Percentiles rank a stretch among this genome's conserved stretches.
Conservation (phyloP, 2,113 vertebrate species). For the Myxocyprinus asiaticus region DNA sequence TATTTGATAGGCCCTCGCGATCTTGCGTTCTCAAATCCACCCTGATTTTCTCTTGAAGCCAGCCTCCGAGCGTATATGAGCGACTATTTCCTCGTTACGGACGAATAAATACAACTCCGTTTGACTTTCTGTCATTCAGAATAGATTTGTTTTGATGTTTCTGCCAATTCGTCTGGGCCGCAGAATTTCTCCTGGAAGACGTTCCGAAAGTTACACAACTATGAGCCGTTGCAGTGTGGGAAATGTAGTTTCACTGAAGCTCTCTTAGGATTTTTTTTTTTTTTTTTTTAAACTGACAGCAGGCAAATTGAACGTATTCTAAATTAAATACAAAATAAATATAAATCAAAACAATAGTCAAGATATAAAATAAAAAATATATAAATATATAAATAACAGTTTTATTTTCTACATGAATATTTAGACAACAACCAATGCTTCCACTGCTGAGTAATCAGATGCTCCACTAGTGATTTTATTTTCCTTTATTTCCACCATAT, state of each 20-base stretch:
- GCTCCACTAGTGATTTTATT: too few relatives aligned
- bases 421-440: too few relatives aligned
- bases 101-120: constrained; percentile 34
- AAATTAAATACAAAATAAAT: not conserved
- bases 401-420: too few relatives aligned
- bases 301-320: not conserved
- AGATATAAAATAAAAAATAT: not conserved
- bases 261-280: not conserved
- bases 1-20: constrained; percentile 72
- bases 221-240: constrained; percentile 53
- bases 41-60: constrained; percentile 40
- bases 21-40: constrained; percentile 55
- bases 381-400: too few relatives aligned
- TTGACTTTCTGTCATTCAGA: constrained; percentile 40
- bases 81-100: constrained; percentile 18
- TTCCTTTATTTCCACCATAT: too few relatives aligned
- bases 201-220: constrained; percentile 66
- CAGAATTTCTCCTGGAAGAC: constrained; percentile 63
- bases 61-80: not conserved
- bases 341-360: not conserved
- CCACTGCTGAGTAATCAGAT: too few relatives aligned
- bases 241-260: constrained; percentile 45
- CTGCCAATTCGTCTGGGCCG: constrained; percentile 51
- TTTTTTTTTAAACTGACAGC: not conserved
- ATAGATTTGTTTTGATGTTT: constrained; percentile 39